Conservation (phyloP, 2,797 vertebrate genomes). For the Adrianichthys oophorus region DNA sequence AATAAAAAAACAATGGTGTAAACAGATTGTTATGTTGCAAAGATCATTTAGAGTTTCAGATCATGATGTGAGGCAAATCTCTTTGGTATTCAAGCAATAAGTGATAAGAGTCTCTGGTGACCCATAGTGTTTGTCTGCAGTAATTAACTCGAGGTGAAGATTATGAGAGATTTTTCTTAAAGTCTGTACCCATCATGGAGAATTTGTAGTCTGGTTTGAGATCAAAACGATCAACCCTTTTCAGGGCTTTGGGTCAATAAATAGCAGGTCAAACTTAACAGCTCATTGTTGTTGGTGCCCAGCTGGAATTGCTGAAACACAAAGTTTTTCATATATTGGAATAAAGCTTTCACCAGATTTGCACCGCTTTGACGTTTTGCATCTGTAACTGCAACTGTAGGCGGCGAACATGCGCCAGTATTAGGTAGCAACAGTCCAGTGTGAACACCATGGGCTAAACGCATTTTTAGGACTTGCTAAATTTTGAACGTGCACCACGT, state of each 20-base stretch:
- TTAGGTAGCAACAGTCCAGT: too few species aligned
- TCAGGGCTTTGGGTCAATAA: conserved; percentile 58
- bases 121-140: conserved; percentile 71
- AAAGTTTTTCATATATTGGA: too few species aligned
- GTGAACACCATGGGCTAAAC: too few species aligned
- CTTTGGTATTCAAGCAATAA: conserved; percentile 59
- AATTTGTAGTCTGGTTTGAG: conserved; percentile 71
- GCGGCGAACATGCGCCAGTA: too few species aligned
- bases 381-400: too few species aligned
- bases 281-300: conserved; percentile 1
- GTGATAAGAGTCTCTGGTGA: conserved; percentile 67
- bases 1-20: conserved; percentile 74
- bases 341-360: too few species aligned
- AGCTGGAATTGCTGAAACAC: too few species aligned
- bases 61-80: conserved; percentile 68
- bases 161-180: conserved; percentile 71
- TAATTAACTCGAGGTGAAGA: conserved; percentile 82
- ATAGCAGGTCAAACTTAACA: conserved; percentile 65
- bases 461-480: too few species aligned
- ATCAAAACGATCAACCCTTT: conserved; percentile 69
- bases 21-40: conserved; percentile 76
- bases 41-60: conserved; percentile 73
- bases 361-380: too few species aligned
- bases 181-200: conserved; percentile 64
- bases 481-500: too few species aligned